Conservation (phyloP, 2,888 invertebrate species). For the Lasioglossum marginatum region DNA sequence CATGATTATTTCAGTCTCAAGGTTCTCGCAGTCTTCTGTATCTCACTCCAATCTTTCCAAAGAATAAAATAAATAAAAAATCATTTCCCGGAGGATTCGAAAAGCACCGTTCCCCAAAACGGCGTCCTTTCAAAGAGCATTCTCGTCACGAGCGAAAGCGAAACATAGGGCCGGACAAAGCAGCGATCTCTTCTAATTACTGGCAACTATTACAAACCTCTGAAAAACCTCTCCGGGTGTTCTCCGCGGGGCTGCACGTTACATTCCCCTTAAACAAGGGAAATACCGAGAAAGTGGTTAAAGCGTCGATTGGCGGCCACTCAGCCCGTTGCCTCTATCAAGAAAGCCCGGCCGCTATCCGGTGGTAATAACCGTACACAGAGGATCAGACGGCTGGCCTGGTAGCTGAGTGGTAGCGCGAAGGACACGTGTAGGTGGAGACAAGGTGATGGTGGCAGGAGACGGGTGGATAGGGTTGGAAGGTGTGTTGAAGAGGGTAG, state of each 20-base stretch:
- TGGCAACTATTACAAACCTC: background rate
- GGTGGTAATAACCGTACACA: constrained; percentile 47
- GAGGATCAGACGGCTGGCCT: constrained; percentile 37
- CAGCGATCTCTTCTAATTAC: background rate
- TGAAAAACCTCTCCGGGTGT: background rate
- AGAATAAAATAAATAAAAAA: background rate
- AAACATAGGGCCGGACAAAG: background rate
- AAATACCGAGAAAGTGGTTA: constrained; percentile 24
- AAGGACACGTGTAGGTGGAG: constrained; percentile 48
- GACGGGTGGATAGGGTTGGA: constrained; percentile 26
- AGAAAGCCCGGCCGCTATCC: constrained; percentile 16
- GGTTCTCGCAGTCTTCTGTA: background rate
- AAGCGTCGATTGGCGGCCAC: constrained; percentile 35
- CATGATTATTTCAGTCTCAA: background rate
- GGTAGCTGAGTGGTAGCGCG: constrained; percentile 46
- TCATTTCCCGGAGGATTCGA: background rate
- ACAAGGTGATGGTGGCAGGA: constrained; percentile 6
- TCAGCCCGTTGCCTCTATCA: constrained; percentile 28
- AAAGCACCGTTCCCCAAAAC: background rate
- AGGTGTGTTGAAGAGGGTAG: constrained; percentile 3
- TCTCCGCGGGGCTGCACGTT: background rate
- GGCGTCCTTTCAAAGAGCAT: background rate
- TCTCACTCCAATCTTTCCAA: background rate
- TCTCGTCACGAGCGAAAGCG: background rate
- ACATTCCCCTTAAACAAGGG: constrained; percentile 6